These are phyloP conservation scores for Drosophila peninsularis DNA, from an alignment of 2,888 invertebrate species.

Conservation along the genomic window DNA sequence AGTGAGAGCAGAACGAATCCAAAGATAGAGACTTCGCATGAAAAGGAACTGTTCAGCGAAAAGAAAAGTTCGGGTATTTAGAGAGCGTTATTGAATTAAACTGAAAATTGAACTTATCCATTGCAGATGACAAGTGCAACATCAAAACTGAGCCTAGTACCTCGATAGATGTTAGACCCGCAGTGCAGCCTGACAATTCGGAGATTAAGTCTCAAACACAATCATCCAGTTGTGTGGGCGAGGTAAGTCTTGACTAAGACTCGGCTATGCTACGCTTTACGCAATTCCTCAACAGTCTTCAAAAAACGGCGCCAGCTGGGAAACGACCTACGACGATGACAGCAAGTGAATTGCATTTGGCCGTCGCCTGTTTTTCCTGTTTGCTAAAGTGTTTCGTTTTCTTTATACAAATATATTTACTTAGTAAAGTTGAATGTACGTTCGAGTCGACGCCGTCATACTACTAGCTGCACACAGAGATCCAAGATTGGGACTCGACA, in stretches of 20 bases:
- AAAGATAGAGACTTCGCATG: background rate
- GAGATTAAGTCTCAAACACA: background rate
- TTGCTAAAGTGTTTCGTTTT: constrained; percentile 14
- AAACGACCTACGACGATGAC: constrained; percentile 41
- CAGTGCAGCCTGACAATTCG: background rate
- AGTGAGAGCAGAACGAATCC: constrained; percentile 12
- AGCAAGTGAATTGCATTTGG: constrained; percentile 33
- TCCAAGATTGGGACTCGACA: constrained; percentile 18
- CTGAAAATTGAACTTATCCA: background rate
- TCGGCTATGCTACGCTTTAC: background rate
- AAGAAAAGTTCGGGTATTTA: constrained; percentile 11
- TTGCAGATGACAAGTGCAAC: constrained; percentile 7
- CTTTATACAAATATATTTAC: constrained; percentile 37
- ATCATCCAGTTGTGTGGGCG: constrained; percentile 5
- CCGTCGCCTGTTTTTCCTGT: background rate
- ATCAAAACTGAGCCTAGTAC: background rate
- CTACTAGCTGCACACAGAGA: background rate
- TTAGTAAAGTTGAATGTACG: constrained; percentile 50
- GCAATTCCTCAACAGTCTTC: constrained; percentile 22
- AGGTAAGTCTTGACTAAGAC: constrained; percentile 13
- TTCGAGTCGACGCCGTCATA: constrained; percentile 13
- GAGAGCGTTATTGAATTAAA: background rate
- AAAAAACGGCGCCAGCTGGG: constrained; percentile 31
- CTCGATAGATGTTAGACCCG: background rate
- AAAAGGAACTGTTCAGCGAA: background rate